These are phyloP conservation scores for Philantomba maxwellii DNA, from an alignment of 2,113 vertebrate genomes.

Conservation along the genomic window DNA sequence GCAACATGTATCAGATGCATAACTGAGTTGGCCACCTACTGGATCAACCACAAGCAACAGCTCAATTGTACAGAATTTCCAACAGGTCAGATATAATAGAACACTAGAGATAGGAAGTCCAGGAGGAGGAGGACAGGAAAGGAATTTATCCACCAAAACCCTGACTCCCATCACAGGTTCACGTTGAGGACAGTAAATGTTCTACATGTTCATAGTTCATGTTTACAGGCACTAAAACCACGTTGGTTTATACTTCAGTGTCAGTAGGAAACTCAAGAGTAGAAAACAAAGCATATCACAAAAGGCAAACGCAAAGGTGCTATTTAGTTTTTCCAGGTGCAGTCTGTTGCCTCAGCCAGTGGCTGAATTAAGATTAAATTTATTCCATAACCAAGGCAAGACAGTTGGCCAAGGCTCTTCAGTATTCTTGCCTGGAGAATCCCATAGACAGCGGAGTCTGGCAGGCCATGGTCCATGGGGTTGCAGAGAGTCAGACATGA, in stretches of 20 bases:
- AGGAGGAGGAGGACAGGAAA: background rate
- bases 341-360: background rate
- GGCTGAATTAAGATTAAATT: background rate
- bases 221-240: background rate
- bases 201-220: background rate
- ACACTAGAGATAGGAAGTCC: background rate
- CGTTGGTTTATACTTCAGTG: background rate
- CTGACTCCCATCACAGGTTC: background rate
- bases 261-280: rapidly evolving
- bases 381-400: background rate
- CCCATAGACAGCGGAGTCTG: background rate
- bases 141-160: background rate
- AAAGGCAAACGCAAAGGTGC: rapidly evolving
- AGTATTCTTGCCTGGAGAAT: background rate
- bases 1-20: background rate
- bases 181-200: background rate
- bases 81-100: background rate
- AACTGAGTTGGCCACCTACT: background rate
- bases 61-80: background rate
- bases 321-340: rapidly evolving
- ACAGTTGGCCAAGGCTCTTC: background rate
- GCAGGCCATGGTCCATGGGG: background rate
- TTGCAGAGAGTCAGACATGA: background rate
- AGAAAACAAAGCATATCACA: background rate
- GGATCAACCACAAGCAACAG: background rate